Percentiles rank a stretch among this genome's conserved stretches.
Evolutionary conservation across 2,113 vertebrate species (phyloP).

Genomic region (Aplodontia rufa): DNA sequence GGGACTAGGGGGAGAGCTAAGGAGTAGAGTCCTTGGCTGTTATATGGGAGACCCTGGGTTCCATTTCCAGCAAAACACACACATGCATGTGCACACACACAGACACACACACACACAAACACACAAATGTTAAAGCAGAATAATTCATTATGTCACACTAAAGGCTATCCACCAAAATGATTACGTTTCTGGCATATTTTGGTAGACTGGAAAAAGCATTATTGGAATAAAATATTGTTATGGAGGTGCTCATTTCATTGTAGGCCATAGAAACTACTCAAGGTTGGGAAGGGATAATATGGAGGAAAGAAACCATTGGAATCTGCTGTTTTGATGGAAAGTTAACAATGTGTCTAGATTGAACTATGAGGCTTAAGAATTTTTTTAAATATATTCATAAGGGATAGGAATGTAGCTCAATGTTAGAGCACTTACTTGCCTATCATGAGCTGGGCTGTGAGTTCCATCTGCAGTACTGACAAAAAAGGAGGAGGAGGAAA

Average conservation of each 20-base stretch:
- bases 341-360: background rate
- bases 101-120: too few relatives aligned
- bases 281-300: background rate
- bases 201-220: slow-evolving; percentile 40
- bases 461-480: too few relatives aligned
- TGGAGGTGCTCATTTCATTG: slow-evolving; percentile 14
- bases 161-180: background rate
- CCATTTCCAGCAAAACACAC: too few relatives aligned
- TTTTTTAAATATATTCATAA: background rate
- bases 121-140: background rate
- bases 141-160: background rate
- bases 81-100: too few relatives aligned
- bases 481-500: too few relatives aligned
- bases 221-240: slow-evolving; percentile 34
- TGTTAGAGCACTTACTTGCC: too few relatives aligned
- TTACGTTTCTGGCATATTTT: slow-evolving; percentile 4
- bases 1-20: too few relatives aligned
- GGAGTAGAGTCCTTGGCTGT: too few relatives aligned
- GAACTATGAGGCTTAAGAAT: background rate
- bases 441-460: too few relatives aligned
- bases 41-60: too few relatives aligned
- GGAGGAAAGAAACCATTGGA: background rate
- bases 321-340: background rate
- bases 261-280: background rate
- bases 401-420: too few relatives aligned